Evolutionary conservation across 2,888 invertebrate species (phyloP).

Genomic region (Cantharis rustica): DNA sequence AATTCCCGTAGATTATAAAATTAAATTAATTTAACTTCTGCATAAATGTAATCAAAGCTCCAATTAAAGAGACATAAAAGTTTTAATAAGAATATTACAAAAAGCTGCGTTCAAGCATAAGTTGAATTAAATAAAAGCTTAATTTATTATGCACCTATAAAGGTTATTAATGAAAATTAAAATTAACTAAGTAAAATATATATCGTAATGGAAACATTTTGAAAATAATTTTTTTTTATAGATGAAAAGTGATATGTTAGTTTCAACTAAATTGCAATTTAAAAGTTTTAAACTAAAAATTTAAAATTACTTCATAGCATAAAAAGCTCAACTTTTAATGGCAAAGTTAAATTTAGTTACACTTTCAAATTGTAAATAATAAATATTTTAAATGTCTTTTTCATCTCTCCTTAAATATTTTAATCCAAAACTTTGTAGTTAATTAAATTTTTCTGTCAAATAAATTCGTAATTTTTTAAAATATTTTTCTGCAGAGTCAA

Average conservation of each 20-base stretch:
- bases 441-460: background rate
- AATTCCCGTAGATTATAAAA: background rate
- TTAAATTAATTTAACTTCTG: background rate
- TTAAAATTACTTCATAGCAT: background rate
- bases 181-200: too few species aligned
- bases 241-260: background rate
- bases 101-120: background rate
- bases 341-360: background rate
- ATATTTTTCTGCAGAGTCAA: background rate
- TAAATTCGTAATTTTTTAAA: background rate
- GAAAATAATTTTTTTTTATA: background rate
- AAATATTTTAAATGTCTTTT: background rate
- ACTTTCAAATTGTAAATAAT: background rate
- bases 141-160: background rate
- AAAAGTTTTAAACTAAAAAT: background rate
- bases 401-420: background rate
- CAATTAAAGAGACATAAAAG: background rate
- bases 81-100: background rate
- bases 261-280: background rate
- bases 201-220: background rate
- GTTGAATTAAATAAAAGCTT: background rate
- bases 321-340: background rate
- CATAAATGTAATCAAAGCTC: background rate
- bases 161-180: background rate
- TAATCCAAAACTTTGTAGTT: background rate